phyloP scores from a whole-genome alignment of 2,888 invertebrate species.

The Drosophila rellima region DNA sequence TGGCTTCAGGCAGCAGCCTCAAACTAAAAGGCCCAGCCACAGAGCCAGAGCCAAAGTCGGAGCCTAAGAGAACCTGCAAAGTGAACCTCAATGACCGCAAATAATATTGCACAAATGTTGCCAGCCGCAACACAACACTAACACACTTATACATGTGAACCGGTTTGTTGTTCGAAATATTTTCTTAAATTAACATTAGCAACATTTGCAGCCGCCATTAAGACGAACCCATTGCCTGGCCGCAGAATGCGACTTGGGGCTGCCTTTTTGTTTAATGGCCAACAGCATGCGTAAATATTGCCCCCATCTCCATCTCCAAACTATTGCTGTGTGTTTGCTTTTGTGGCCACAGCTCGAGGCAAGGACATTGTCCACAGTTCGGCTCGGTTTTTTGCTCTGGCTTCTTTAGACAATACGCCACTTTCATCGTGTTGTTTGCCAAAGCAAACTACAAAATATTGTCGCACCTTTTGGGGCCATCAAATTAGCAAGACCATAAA shows the following conservation, averaged over 20 bases:
- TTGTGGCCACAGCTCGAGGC: conserved; percentile 52
- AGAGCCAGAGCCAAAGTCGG: conserved; percentile 13
- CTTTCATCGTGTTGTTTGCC: conserved; percentile 26
- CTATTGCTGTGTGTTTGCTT: conserved; percentile 40
- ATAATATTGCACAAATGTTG: conserved; percentile 81
- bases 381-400: conserved; percentile 22
- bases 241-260: conserved; percentile 44
- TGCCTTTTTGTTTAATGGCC: conserved; percentile 60
- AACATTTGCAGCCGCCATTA: conserved; percentile 78
- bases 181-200: conserved; percentile 83
- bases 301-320: conserved; percentile 1
- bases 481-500: conserved; percentile 65
- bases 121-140: conserved; percentile 56
- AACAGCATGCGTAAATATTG: conserved; percentile 63
- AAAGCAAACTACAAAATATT: conserved; percentile 40
- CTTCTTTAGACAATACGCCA: conserved; percentile 61
- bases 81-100: conserved; percentile 64
- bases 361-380: conserved; percentile 52
- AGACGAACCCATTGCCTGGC: conserved; percentile 61
- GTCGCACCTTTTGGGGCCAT: conserved; percentile 31
- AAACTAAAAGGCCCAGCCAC: conserved; percentile 55
- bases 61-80: conserved; percentile 7
- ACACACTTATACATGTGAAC: neutral
- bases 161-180: conserved; percentile 45
- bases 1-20: conserved; percentile 47